A percentile compares a stretch with the other conserved stretches of the same genome.
phyloP scores from a whole-genome alignment of 2,888 invertebrate species.

The Ypsolopha scabrella region DNA sequence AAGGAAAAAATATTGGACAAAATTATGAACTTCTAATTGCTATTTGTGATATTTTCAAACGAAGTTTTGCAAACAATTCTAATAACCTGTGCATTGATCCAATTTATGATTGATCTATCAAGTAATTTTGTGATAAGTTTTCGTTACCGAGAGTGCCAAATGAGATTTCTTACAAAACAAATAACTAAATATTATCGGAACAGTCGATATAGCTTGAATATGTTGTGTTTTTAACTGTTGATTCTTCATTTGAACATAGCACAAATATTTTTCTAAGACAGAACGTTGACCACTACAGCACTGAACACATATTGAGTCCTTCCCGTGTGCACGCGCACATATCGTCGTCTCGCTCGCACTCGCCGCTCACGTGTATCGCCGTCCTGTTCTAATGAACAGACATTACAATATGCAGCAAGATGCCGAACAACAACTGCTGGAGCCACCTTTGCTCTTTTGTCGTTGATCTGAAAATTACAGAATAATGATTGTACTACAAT shows the following conservation, averaged over 20 bases:
- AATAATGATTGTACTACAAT: too few relatives aligned
- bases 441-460: constrained; percentile 95
- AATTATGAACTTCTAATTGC: background rate
- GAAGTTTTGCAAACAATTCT: constrained; percentile 14
- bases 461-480: constrained; percentile 80
- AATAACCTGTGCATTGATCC: background rate
- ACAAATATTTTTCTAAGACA: constrained; percentile 22
- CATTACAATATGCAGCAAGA: constrained; percentile 94
- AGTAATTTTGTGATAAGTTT: background rate
- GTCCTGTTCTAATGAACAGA: background rate
- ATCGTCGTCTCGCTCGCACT: constrained; percentile 22
- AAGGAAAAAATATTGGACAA: background rate
- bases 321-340: constrained; percentile 15
- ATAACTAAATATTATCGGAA: background rate
- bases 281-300: background rate
- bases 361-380: background rate
- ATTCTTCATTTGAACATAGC: constrained; percentile 41
- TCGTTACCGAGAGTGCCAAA: background rate
- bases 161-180: background rate
- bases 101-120: background rate
- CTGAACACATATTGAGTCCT: constrained; percentile 9
- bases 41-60: constrained; percentile 47
- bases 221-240: background rate
- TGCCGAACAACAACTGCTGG: constrained; percentile 94
- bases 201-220: too few relatives aligned